Base-by-base conservation (phyloP, 2,797 vertebrate species). In the Cossypha heuglini region DNA sequence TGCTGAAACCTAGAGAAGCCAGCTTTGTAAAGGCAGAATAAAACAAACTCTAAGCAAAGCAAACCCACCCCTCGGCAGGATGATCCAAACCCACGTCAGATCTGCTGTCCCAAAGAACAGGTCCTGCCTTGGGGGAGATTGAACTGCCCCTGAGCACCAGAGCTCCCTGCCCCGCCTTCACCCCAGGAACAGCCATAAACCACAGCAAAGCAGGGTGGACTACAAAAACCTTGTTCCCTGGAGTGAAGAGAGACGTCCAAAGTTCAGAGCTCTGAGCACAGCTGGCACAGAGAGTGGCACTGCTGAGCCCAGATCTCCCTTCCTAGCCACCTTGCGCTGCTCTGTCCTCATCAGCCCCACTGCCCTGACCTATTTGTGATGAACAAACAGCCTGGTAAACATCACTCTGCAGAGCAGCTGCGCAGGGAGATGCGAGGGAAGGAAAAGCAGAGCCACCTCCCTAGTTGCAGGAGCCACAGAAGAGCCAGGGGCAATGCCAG, bases 41-140 rank as follows among this genome's bases (percentile, higher is more conserved):
- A 83, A 74, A 25, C 22, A 42, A 83, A n/a, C 5, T 24, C 6
- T 12, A 3, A 58, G 7, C 45, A 25, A 54, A 76, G 17, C 24
- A 4, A 72, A 28, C 7, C 54, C 33, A 26, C 8, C 4, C 11
- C 13, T 21, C 33, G 86, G 43, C 43, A 49, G 38, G 31, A 59
- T 5, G 6, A 64, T 9, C 35, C 82, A 76, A 66, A 61, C 5
- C n/a, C n/a, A 25, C 0, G 0, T 25, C 33, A 45, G 20, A 17
- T 6, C 8, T 0, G 5, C 2, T 1, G 4, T 49, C 35, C 48
- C 7, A 1, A 73, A 55, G 42, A 29, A 31, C 3, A 0, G 26
- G 16, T 46, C n/a, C n/a, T 38, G 82, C 59, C 31, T 6, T 0
- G 0, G 40, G 16, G 1, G 10, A 28, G 35, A 29, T 0, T 2